phyloP scores from a whole-genome alignment of 2,113 vertebrate genomes.

The Amia ocellicauda region DNA sequence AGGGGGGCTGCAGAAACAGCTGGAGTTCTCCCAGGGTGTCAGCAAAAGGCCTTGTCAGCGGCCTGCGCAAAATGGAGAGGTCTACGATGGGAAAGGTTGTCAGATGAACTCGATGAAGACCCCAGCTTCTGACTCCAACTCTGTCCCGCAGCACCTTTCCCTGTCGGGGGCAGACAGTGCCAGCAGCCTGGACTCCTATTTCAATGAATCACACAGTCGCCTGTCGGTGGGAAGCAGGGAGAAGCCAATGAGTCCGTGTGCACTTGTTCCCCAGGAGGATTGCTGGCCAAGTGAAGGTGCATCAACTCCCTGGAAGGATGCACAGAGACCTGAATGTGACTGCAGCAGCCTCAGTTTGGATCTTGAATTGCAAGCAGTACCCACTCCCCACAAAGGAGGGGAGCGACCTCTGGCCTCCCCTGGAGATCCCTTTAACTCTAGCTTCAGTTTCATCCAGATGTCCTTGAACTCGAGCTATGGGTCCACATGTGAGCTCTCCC shows the following conservation, averaged over 20 bases:
- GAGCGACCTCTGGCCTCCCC: background rate
- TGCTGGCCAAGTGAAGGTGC: background rate
- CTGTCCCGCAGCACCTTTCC: too few relatives aligned
- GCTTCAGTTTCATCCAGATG: conserved; percentile 84
- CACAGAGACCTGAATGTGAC: conserved; percentile 18
- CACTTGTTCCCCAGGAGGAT: background rate
- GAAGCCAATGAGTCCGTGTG: too few relatives aligned
- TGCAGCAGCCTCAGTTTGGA: too few relatives aligned
- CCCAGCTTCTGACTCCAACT: too few relatives aligned
- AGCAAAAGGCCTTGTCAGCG: conserved; percentile 14
- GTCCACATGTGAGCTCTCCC: conserved; percentile 19
- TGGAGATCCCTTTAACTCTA: conserved; percentile 65
- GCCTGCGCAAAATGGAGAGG: conserved; percentile 30
- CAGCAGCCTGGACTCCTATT: background rate
- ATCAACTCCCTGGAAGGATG: background rate
- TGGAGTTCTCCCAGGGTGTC: conserved; percentile 26
- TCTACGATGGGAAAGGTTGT: conserved; percentile 6
- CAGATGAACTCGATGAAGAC: background rate
- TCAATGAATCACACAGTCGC: conserved; percentile 16
- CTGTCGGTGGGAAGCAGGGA: conserved; percentile 26
- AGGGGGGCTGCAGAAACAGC: conserved; percentile 41
- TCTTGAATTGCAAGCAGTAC: background rate
- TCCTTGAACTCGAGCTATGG: conserved; percentile 53
- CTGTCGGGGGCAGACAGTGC: background rate
- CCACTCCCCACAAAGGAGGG: background rate